phyloP scores from a whole-genome alignment of 2,888 invertebrate species.

The Agrotis ipsilon region DNA sequence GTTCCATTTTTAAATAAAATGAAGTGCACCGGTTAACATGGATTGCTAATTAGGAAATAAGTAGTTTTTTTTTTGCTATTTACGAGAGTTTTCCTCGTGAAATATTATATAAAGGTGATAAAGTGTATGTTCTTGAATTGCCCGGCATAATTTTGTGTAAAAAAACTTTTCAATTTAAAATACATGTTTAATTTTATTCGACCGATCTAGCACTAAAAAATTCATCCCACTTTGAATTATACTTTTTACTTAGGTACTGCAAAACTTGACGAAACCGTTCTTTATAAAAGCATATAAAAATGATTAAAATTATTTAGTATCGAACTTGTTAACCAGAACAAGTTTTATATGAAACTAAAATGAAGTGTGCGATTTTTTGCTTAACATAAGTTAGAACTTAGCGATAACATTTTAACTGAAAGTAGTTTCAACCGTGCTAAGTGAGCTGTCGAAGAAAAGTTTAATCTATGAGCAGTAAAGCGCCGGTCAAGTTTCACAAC shows the following conservation, averaged over 20 bases:
- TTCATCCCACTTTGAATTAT: background rate
- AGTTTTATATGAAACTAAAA: conserved; percentile 60
- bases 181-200: background rate
- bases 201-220: background rate
- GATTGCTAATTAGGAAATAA: conserved; percentile 39
- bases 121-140: no score
- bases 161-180: background rate
- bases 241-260: background rate
- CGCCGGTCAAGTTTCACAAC: conserved; percentile 62
- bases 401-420: conserved; percentile 70
- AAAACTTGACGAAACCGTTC: conserved; percentile 4
- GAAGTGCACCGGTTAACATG: conserved; percentile 11
- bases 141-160: background rate
- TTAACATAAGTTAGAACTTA: conserved; percentile 51
- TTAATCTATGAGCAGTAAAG: conserved; percentile 64
- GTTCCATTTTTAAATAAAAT: conserved; percentile 49
- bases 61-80: conserved; percentile 1
- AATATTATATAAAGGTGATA: no score
- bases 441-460: conserved; percentile 69
- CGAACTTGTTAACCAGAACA: conserved; percentile 46
- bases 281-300: conserved; percentile 11
- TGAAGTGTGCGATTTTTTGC: conserved; percentile 60
- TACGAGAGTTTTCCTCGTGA: background rate
- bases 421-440: conserved; percentile 68
- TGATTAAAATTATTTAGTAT: conserved; percentile 37